Evolutionary conservation across 2,113 vertebrate species (phyloP), one percentile per base, ranked within the genome.

Genomic region (Ascaphus truei): DNA sequence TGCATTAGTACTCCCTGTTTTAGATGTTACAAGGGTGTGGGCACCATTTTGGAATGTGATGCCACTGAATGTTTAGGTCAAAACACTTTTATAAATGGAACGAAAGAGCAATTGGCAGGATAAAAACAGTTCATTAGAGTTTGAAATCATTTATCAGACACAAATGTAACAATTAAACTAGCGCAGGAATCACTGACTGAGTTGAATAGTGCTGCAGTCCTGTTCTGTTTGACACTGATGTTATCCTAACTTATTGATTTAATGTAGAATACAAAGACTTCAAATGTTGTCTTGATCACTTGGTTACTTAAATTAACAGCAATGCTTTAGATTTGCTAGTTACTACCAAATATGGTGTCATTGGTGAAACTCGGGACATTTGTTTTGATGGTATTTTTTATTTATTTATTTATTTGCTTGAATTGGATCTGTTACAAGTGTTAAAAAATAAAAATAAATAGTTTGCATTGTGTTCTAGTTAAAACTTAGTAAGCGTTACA

Each of bases 111-210:
- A 43, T 56, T 55, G 63, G 63, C 63, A 43, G 59, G 5, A n/a
- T n/a, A 12, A 62, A 16, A n/a, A 9, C 8, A 31, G 27, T 47
- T 62, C 45, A 62, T 62, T 62, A 62, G 18, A 8, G 27, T 33
- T 39, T 47, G 59, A 48, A 47, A 39, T 62, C 20, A 62, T 62
- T 62, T 48, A 62, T 62, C 59, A 47, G 39, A 62, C 59, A 47
- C 59, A 20, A 33, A 48, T 43, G 29, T 60, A 60, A 18, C 41
- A 15, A 41, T 48, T 39, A 62, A 62, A 47, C 41, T 8, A 41
- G 59, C 59, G 45, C 59, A 62, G 11, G n/a, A n/a, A n/a, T n/a
- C n/a, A n/a, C n/a, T 62, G 39, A 22, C 59, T 47, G n/a, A n/a
- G 41, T 29, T 62, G 59, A 47, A 62, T 48, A 62, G 59, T 62